Conservation (phyloP, 1,140 invertebrate species). For the Pseudoatta argentina region DNA sequence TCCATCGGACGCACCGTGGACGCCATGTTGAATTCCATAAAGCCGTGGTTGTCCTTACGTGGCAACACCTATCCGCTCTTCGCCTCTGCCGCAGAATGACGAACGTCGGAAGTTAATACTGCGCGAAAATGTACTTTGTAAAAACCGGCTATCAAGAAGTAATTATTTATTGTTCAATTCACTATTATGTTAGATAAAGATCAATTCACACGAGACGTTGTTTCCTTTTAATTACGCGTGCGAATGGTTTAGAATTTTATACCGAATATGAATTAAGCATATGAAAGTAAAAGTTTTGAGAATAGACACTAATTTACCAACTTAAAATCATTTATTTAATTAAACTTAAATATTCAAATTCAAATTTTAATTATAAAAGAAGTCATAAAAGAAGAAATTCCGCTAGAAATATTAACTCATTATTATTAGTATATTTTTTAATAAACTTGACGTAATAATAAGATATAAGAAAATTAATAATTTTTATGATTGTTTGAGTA, state of each 20-base stretch:
- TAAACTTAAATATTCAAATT: not conserved
- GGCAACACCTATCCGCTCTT: conserved; percentile 69
- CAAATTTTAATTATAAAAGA: no score
- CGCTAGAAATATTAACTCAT: not conserved
- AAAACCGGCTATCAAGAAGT: not conserved
- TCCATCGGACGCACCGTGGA: conserved; percentile 65
- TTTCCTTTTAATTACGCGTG: not conserved
- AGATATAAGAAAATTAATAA: not conserved
- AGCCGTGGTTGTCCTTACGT: conserved; percentile 71
- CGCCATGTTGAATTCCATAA: conserved; percentile 75
- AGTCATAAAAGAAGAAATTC: no score
- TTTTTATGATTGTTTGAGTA: not conserved
- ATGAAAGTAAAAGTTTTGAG: not conserved
- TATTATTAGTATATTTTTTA: not conserved
- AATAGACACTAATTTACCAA: not conserved
- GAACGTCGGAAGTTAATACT: conserved; percentile 30
- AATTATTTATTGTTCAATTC: not conserved
- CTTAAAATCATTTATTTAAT: not conserved
- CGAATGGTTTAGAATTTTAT: not conserved
- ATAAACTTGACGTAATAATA: not conserved
- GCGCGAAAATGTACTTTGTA: conserved; percentile 3
- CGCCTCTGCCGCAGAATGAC: conserved; percentile 46
- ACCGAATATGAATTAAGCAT: not conserved
- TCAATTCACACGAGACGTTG: not conserved
- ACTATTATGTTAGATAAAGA: not conserved